These are phyloP conservation scores for Pica pica DNA, from an alignment of 2,113 vertebrate genomes.

Conservation along the genomic window DNA sequence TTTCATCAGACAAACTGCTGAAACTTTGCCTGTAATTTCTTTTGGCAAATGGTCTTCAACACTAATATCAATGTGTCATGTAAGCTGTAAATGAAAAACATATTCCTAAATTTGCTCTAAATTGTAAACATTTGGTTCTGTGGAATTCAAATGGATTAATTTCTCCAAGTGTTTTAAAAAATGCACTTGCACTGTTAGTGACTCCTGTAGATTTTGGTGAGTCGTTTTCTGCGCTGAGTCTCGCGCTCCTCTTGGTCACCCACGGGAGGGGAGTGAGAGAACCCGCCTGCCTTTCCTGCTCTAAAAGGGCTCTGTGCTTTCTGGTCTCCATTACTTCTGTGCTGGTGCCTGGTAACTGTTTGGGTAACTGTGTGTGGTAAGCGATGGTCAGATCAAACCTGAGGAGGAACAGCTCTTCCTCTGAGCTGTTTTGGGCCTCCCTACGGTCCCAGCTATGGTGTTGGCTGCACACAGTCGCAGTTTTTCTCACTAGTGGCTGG, in stretches of 20 bases:
- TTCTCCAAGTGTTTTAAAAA: not conserved
- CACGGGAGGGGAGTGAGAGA: rapidly evolving
- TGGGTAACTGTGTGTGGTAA: not conserved
- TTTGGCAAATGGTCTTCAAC: constrained; percentile 39
- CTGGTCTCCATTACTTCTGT: rapidly evolving
- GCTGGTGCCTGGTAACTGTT: not conserved
- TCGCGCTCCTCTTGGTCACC: rapidly evolving
- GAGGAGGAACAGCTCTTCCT: not conserved
- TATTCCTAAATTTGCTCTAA: constrained; percentile 18
- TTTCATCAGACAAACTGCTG: constrained; percentile 18
- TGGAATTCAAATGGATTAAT: not conserved
- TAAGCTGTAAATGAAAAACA: constrained; percentile 52
- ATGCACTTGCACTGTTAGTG: not conserved
- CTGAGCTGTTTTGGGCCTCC: not conserved
- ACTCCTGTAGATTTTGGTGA: not conserved
- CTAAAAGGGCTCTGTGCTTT: not conserved
- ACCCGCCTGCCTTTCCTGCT: rapidly evolving
- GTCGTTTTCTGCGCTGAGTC: not conserved
- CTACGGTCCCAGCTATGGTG: not conserved
- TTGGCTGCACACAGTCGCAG: not conserved
- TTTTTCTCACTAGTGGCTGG: not conserved
- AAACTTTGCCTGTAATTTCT: constrained; percentile 38
- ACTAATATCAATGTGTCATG: constrained; percentile 23
- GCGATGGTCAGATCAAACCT: not conserved
- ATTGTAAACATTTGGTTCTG: not conserved